Base-by-base conservation (phyloP, 2,888 invertebrate genomes). In the Heterodera filipjevi region DNA sequence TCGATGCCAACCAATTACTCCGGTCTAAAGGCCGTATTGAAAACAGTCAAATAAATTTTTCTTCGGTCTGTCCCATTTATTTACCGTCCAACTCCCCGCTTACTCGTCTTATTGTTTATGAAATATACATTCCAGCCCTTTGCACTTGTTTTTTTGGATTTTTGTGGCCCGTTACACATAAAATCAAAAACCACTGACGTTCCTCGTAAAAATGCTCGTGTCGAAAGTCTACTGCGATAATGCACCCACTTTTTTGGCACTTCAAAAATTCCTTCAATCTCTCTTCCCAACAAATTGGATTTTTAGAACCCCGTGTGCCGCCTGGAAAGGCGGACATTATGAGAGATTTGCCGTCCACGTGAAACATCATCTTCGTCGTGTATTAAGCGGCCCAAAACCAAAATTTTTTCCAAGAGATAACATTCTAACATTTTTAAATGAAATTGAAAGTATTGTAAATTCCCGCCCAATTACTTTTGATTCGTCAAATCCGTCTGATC, bases 261-360 rank as follows among this genome's bases (percentile, higher is more conserved):
- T 71, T 12, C 19, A 32, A 16, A 71, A 71, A 71, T 71, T 19
- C 16, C 3, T 16, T 33, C 30, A 35, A 19, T 19, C 30, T 0
- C 14, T 19, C 19, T 19, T 1, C 22, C 10, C 1, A 10, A 39
- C 33, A 6, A 16, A 19, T 14, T 71, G 72, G 72, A 16, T 30
- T 1, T 71, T 32, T 10, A 3, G 71, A 6, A 71, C 71, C 2
- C 71, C 71, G 2, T 22, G 1, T 12, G 30, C 32, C 2, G 46
- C 71, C 27, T 71, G 71, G 71, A 71, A 71, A 33, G 6, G 14
- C 14, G 71, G 71, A 14, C 32, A 32, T n/a, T 71, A 71, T n/a
- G 71, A 71, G 16, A 1, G 71, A 14, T 16, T 71, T 6, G 71
- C 33, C 1, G 8, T 1, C 3, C 33, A 8, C 1, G 33, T 71